These are phyloP conservation scores for Lampris megalopsis DNA, from an alignment of 2,113 vertebrate species.

Conservation along the genomic window DNA sequence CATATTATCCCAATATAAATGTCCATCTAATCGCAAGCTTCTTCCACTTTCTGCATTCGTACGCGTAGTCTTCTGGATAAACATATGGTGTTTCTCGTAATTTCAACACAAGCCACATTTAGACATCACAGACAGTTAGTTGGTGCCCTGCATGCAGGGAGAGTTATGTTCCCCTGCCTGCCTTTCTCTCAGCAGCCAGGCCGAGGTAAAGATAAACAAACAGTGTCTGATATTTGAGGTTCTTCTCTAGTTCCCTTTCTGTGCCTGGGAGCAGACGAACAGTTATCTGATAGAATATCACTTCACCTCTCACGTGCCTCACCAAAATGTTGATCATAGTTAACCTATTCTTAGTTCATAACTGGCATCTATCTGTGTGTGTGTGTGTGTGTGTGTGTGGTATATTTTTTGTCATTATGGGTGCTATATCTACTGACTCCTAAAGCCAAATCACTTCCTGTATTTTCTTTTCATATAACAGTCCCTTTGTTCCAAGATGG, in stretches of 20 bases:
- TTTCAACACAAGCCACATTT: background rate
- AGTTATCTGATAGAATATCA: slow-evolving; percentile 35
- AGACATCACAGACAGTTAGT: too few relatives aligned
- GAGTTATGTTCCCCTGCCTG: background rate
- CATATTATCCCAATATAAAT: slow-evolving; percentile 19
- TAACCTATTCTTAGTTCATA: slow-evolving; percentile 68
- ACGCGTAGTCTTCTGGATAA: slow-evolving; percentile 10
- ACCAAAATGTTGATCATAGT: slow-evolving; percentile 40
- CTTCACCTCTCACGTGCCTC: slow-evolving; percentile 42
- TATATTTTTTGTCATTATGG: too few relatives aligned
- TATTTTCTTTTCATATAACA: background rate
- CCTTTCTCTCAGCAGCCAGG: slow-evolving; percentile 12
- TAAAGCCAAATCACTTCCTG: background rate
- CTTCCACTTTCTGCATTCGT: background rate
- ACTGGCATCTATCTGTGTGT: background rate
- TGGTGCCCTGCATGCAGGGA: too few relatives aligned
- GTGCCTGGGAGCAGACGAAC: background rate
- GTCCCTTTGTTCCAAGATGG: background rate
- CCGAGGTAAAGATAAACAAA: slow-evolving; percentile 18
- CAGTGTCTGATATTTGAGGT: slow-evolving; percentile 25
- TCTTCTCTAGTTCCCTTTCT: slow-evolving; percentile 30
- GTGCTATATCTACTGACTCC: too few relatives aligned
- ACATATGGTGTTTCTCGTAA: background rate
- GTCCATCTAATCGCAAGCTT: slow-evolving; percentile 16
- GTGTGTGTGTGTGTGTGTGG: too few relatives aligned